Percentiles rank a stretch among this genome's conserved stretches.
phyloP scores from a whole-genome alignment of 1,140 invertebrate genomes.

The Plectrocnemia conspersa region DNA sequence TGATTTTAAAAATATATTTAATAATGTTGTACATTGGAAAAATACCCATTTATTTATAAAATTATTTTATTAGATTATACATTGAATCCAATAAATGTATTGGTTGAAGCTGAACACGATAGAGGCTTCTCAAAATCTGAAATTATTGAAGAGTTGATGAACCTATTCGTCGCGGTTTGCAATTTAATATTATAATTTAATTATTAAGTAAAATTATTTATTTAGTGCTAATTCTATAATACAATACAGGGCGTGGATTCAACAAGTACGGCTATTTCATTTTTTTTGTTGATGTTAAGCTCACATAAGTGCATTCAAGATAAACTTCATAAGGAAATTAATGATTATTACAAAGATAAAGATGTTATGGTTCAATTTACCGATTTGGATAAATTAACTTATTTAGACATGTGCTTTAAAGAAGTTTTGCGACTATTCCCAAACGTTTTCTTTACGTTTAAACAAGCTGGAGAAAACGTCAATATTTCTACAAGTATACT shows the following conservation, averaged over 20 bases:
- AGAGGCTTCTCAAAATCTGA: neutral
- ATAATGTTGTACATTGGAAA: no score
- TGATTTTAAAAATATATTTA: neutral
- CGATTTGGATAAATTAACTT: constrained; percentile 21
- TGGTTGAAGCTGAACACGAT: constrained; percentile 8
- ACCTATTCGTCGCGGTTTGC: neutral
- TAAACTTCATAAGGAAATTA: constrained; percentile 24
- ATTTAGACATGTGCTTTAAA: constrained; percentile 24
- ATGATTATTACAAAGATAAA: constrained; percentile 11
- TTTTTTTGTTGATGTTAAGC: constrained; percentile 20
- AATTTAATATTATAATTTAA: neutral
- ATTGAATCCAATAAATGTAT: neutral
- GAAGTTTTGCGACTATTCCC: constrained; percentile 30
- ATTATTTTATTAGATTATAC: no score
- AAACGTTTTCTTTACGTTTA: neutral
- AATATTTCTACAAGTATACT: neutral
- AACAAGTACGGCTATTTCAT: neutral
- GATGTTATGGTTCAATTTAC: constrained; percentile 9
- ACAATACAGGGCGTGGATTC: constrained; percentile 4
- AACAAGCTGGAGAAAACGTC: neutral
- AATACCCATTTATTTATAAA: no score
- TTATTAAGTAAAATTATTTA: constrained; percentile 1
- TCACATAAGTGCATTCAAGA: constrained; percentile 30
- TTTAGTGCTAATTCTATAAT: neutral
- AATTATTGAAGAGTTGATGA: constrained; percentile 17